Conservation (phyloP, 2,113 vertebrate species). For the Macaca mulatta region DNA sequence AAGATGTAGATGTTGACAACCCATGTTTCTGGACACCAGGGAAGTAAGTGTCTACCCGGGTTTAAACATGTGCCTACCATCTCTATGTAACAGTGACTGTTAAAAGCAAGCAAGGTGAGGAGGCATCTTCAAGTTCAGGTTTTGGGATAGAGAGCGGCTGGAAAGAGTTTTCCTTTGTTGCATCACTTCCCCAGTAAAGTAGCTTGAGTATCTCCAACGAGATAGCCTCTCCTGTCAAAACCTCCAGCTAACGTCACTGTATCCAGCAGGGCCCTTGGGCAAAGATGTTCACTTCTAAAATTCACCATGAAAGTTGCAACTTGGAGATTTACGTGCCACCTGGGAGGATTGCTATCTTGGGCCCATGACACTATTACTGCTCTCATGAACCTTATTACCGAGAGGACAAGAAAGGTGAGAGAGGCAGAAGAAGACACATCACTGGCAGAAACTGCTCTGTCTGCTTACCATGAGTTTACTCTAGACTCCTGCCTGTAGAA, state of each 20-base stretch:
- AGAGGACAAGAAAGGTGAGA: background rate
- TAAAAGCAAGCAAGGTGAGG: background rate
- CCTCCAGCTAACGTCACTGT: background rate
- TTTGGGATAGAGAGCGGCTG: accelerated
- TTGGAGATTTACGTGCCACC: background rate
- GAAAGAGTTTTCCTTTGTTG: background rate
- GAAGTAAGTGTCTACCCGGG: background rate
- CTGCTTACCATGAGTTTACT: background rate
- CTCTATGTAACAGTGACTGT: background rate
- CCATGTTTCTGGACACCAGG: background rate
- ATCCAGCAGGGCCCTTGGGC: background rate
- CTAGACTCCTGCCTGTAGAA: background rate
- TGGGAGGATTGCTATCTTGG: background rate
- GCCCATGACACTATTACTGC: background rate
- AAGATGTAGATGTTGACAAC: background rate
- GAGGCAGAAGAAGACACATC: background rate
- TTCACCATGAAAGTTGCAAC: background rate
- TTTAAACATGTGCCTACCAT: background rate
- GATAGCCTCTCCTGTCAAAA: background rate
- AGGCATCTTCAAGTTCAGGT: background rate
- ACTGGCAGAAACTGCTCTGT: background rate
- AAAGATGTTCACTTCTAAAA: background rate
- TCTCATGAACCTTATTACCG: background rate
- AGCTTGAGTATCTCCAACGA: background rate
- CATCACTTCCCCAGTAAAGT: background rate